These are phyloP conservation scores for Hypolimnas misippus DNA, from an alignment of 2,888 invertebrate genomes.

Conservation along the genomic window DNA sequence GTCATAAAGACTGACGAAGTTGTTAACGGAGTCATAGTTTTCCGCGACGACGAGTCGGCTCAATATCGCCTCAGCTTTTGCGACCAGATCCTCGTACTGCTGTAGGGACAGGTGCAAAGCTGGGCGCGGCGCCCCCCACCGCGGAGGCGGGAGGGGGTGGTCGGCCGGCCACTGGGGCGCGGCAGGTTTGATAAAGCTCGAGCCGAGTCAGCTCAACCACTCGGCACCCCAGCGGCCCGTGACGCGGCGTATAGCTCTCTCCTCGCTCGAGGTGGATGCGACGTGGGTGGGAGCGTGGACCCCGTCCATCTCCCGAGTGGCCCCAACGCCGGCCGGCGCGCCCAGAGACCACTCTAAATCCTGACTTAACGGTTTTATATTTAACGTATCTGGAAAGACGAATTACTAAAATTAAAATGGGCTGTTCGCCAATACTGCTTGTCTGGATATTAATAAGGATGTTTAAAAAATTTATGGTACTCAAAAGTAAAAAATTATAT, in stretches of 20 bases:
- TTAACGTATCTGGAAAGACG: slow-evolving; percentile 74
- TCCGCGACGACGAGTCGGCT: slow-evolving; percentile 93
- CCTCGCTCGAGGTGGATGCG: slow-evolving; percentile 74
- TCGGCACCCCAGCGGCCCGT: slow-evolving; percentile 96
- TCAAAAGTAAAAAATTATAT: too few species aligned
- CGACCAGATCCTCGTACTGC: slow-evolving; percentile 92
- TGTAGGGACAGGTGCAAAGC: slow-evolving; percentile 89
- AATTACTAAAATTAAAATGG: slow-evolving; percentile 21
- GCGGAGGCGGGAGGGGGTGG: slow-evolving; percentile 77
- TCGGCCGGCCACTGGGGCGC: slow-evolving; percentile 75
- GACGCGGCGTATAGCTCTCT: slow-evolving; percentile 77
- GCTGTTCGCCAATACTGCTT: slow-evolving; percentile 19
- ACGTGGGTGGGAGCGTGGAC: slow-evolving; percentile 58
- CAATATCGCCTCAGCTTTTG: slow-evolving; percentile 91
- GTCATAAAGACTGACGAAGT: slow-evolving; percentile 89
- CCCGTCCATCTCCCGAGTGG: slow-evolving; percentile 67
- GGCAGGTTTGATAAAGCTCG: slow-evolving; percentile 55
- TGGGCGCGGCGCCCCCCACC: slow-evolving; percentile 78
- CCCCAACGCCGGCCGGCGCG: slow-evolving; percentile 69
- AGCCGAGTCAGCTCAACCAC: slow-evolving; percentile 99
- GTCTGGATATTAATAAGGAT: not conserved
- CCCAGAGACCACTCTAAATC: slow-evolving; percentile 76
- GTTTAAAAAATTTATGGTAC: too few species aligned
- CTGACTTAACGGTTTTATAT: slow-evolving; percentile 84
- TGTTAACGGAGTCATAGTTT: slow-evolving; percentile 95